These are phyloP conservation scores for Chrysemys picta DNA, from an alignment of 2,113 vertebrate species.

Conservation along the genomic window DNA sequence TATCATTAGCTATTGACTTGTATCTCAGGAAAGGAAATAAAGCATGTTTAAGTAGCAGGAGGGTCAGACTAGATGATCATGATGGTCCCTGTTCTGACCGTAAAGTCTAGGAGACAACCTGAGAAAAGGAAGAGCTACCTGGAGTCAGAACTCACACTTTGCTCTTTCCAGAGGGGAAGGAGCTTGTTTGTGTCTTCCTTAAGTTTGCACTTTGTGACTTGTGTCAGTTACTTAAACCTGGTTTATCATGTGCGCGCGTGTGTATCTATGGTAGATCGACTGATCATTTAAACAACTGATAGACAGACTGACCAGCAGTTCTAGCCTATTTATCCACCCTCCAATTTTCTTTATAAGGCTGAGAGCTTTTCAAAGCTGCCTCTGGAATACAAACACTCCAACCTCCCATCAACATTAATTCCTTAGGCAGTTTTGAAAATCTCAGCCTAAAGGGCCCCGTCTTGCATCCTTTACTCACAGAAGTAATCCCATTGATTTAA, in stretches of 20 bases:
- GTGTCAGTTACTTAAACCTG: no score
- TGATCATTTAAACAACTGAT: background rate
- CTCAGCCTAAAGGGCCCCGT: background rate
- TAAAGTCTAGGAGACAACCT: background rate
- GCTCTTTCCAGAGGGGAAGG: background rate
- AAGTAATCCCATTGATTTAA: background rate
- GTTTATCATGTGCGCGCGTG: background rate
- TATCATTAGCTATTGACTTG: background rate
- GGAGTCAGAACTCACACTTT: background rate
- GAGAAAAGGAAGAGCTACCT: background rate
- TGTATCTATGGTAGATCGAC: background rate
- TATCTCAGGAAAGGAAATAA: background rate
- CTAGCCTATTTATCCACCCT: background rate
- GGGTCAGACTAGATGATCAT: background rate
- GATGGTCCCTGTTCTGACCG: background rate
- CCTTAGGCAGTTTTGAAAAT: background rate
- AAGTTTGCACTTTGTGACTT: background rate
- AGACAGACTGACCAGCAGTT: background rate
- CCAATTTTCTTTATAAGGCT: background rate
- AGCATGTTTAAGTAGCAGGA: rapidly evolving
- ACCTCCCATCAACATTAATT: background rate
- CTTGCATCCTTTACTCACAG: background rate
- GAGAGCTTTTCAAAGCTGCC: background rate
- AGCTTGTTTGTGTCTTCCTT: background rate
- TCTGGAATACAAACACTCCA: background rate